phyloP scores from a whole-genome alignment of 2,888 invertebrate genomes.

The Lamellibrachia satsuma region DNA sequence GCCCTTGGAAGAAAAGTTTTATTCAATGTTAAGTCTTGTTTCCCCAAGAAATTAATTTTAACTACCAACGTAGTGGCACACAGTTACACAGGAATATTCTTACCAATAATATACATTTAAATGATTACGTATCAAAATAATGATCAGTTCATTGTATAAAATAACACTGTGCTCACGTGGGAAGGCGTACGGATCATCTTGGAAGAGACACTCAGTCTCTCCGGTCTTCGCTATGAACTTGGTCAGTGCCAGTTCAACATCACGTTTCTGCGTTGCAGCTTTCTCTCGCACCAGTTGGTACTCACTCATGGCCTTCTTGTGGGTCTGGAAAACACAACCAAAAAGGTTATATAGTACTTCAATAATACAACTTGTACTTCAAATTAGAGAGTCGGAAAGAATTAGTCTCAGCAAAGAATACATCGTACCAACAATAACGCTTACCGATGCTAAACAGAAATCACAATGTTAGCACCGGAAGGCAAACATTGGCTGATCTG shows the following conservation, averaged over 20 bases:
- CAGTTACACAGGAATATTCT: not conserved
- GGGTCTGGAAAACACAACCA: constrained; percentile 74
- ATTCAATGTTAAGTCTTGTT: not conserved
- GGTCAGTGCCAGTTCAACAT: constrained; percentile 90
- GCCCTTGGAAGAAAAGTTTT: no score
- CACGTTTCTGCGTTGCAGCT: constrained; percentile 90
- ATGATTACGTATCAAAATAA: not conserved
- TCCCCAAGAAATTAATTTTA: not conserved
- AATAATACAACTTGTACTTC: no score
- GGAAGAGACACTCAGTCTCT: constrained; percentile 89
- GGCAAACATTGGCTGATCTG: no score
- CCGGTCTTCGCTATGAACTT: constrained; percentile 93
- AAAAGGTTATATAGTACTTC: not conserved
- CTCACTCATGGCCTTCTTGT: constrained; percentile 94
- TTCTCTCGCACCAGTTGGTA: constrained; percentile 96
- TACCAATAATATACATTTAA: not conserved
- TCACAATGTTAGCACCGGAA: no score
- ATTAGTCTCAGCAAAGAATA: no score
- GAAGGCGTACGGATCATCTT: constrained; percentile 86
- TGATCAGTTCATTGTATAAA: not conserved
- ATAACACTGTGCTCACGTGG: constrained; percentile 73
- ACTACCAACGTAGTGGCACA: no score
- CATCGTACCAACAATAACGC: no score
- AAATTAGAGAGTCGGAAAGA: no score
- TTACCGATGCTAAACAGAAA: no score